Evolutionary conservation across 2,113 vertebrate genomes (phyloP), one percentile per base, ranked within the genome.

Genomic region (Chaetura pelagica): DNA sequence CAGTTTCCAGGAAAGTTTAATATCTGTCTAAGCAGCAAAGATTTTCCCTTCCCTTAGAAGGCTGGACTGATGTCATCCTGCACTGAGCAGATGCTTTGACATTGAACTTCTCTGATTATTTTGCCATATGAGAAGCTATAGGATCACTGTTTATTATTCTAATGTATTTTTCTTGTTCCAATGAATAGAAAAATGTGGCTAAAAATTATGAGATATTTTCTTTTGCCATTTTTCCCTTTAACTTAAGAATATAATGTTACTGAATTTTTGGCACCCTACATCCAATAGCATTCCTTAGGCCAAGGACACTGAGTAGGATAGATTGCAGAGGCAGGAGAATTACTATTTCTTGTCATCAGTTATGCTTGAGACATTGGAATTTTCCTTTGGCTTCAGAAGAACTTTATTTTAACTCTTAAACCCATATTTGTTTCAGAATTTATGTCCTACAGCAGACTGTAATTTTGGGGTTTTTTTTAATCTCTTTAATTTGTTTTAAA

Each of bases 1-100:
- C 84, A 79, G 57, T 87, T 89, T 73, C 84, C 62, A 48, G 81
- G 63, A 90, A 93, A 35, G 62, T 77, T 95, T 91, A 93, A 55
- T 86, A 91, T 59, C 74, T 76, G 3, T 73, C 66, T 80, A 77
- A 95, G 67, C 52, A 93, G 72, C 61, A 85, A 84, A 57, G n/a
- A 23, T 49, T 93, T 88, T 88, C 26, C 44, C 4, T 90, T 86
- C 34, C 55, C 79, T 84, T 27, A 71, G 82, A 90, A 93, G 24
- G 21, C 66, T 84, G 61, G 55, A 92, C 30, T 88, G 82, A 92
- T 88, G 72, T 86, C 19, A 72, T 93, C 44, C 62, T 86, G 34
- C 64, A 71, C 46, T 32, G 67, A 76, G 22, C n/a, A 85, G 62
- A 67, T 55, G 38, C 52, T 95, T 95, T 92, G 38, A 84, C 76